Base-by-base conservation (phyloP, 2,113 vertebrate genomes). In the Grantiella picta region DNA sequence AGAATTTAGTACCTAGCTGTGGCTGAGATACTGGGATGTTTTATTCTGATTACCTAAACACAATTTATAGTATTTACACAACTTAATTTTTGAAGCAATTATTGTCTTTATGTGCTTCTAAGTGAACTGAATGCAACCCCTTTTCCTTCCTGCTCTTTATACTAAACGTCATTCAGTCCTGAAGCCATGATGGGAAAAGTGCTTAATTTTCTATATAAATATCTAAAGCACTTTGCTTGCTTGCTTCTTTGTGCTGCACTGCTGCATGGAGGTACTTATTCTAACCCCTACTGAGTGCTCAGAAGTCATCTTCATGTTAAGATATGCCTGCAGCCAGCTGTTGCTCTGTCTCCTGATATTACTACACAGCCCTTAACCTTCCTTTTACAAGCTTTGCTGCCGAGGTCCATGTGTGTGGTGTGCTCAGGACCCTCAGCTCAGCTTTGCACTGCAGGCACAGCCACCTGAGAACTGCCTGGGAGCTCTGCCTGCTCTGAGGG, bases 371-470 rank as follows among this genome's bases (percentile, higher is more conserved):
- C n/a, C 47, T 86, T 81, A 69, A 64, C 56, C 28, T 83, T 60
- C 7, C 20, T 75, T 73, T 75, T 45, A 27, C 52, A 66, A 53
- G 18, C 31, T 60, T 44, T 54, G 44, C 36, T 69, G 22, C 18
- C 0, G 1, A 36, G 54, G 60, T 8, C 36, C 0, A 0, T 23
- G 33, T 10, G 17, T 44, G 19, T 6, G 44, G 12, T 36, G 31
- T 53, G 44, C 40, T 49, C 40, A 25, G 60, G 71, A 65, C 64
- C 57, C 42, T 50, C 7, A 65, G 33, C 70, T 90, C 79, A 68
- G 52, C 25, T 77, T 47, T 66, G 52, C 5, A 5, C 19, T 2
- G 0, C 27, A 28, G 52, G 45, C 54, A 33, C 2, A 4, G 63
- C 10, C 36, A 23, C 35, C 35, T 1, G 16, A 47, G 63, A 73